These are phyloP conservation scores for Drosophila mauritiana DNA, from an alignment of 1,140 invertebrate species.

Conservation along the genomic window DNA sequence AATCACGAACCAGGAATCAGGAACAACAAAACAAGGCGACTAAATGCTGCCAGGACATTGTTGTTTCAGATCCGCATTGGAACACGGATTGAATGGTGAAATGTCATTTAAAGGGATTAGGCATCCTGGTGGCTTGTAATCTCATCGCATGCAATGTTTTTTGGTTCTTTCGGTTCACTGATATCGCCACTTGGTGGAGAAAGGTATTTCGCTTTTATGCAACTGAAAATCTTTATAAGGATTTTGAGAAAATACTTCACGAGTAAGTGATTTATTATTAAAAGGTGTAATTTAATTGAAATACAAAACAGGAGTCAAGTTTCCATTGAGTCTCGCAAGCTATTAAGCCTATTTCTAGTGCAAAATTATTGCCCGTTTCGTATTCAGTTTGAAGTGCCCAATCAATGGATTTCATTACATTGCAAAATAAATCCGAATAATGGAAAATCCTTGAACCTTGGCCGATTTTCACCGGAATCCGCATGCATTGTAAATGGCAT, in stretches of 20 bases:
- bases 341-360: no score
- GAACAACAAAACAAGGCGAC: constrained; percentile 4
- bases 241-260: no score
- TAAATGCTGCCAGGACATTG: constrained; percentile 3
- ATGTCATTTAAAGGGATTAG: constrained; percentile 1
- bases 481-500: not conserved
- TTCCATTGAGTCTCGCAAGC: no score
- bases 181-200: not conserved
- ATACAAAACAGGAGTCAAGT: no score
- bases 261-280: no score
- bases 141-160: constrained; percentile 1
- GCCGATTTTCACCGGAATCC: not conserved
- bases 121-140: constrained; percentile 8
- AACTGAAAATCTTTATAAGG: not conserved
- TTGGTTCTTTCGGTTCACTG: not conserved
- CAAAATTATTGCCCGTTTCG: not conserved
- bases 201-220: not conserved
- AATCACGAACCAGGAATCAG: not conserved
- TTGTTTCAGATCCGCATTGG: not conserved
- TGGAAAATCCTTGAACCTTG: constrained; percentile 5
- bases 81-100: not conserved
- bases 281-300: no score
- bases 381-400: not conserved
- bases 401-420: not conserved
- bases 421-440: not conserved